These are phyloP conservation scores for Natator depressus DNA, from an alignment of 2,113 vertebrate species.

Conservation along the genomic window DNA sequence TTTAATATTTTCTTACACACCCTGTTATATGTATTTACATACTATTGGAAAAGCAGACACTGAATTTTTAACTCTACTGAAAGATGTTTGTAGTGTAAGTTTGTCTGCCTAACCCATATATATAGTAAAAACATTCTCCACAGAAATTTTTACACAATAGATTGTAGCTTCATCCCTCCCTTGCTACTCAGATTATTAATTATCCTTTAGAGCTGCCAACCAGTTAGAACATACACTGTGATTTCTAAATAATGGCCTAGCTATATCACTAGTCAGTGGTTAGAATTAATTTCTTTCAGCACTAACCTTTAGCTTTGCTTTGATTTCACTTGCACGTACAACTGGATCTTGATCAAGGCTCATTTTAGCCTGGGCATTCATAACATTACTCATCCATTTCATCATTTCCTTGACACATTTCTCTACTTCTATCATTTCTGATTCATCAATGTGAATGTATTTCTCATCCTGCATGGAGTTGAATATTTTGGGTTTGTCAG, in stretches of 20 bases:
- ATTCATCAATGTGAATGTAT: constrained; percentile 82
- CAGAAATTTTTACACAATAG: background rate
- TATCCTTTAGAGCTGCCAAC: background rate
- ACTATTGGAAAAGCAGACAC: background rate
- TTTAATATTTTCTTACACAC: background rate
- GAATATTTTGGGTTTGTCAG: background rate
- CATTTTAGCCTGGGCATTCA: constrained; percentile 80
- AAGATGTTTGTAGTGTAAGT: background rate
- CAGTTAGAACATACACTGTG: background rate
- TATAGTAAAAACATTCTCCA: background rate
- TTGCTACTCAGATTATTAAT: background rate
- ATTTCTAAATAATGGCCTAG: background rate
- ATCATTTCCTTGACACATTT: constrained; percentile 80
- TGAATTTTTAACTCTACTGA: background rate
- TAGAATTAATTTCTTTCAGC: background rate
- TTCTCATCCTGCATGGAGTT: constrained; percentile 79
- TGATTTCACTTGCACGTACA: constrained; percentile 78
- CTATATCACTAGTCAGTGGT: background rate
- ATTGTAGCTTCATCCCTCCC: background rate
- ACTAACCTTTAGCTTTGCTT: constrained; percentile 81
- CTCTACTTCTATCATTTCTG: constrained; percentile 85
- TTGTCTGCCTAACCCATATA: background rate
- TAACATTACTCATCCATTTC: constrained; percentile 85
- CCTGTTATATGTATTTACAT: background rate
- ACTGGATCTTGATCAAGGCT: constrained; percentile 80